These are phyloP conservation scores for Channa maculata DNA, from an alignment of 2,113 vertebrate species.

Conservation along the genomic window DNA sequence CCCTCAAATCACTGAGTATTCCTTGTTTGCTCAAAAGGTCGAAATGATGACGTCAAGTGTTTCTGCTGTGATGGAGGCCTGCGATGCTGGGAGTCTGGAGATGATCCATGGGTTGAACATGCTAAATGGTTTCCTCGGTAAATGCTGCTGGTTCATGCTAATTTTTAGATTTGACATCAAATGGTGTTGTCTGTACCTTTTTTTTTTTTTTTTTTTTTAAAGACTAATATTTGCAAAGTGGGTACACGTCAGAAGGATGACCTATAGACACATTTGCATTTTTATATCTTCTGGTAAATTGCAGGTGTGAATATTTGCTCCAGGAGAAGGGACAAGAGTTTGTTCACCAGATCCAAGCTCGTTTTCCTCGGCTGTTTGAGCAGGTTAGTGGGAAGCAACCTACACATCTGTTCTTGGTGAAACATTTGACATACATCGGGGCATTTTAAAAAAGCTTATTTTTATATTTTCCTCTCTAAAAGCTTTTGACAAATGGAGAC, in stretches of 20 bases:
- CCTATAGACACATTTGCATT: background rate
- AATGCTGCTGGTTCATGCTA: background rate
- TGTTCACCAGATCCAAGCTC: conserved; percentile 93
- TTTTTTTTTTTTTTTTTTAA: too few relatives aligned
- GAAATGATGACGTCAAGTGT: conserved; percentile 97
- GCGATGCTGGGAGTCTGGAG: conserved; percentile 97
- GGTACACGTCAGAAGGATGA: background rate
- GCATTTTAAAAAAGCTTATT: background rate
- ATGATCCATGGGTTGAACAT: conserved; percentile 97
- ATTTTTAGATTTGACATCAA: background rate
- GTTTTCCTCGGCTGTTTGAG: conserved; percentile 96
- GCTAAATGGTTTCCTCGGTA: conserved; percentile 99
- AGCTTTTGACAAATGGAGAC: conserved; percentile 94
- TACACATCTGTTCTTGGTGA: background rate
- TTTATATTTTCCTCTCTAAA: conserved; percentile 43
- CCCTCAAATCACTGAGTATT: background rate
- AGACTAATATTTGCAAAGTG: too few relatives aligned
- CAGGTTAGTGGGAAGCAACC: conserved; percentile 83
- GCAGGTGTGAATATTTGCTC: conserved; percentile 95
- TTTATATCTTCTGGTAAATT: conserved; percentile 11
- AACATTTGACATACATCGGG: background rate
- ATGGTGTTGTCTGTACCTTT: background rate
- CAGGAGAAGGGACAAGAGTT: conserved; percentile 94
- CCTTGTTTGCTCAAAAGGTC: conserved; percentile 79
- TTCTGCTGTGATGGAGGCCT: conserved; percentile 98